A percentile compares a stretch with the other conserved stretches of the same genome.
Conservation (phyloP, 2,888 invertebrate genomes). For the Cryptosula pallasiana region DNA sequence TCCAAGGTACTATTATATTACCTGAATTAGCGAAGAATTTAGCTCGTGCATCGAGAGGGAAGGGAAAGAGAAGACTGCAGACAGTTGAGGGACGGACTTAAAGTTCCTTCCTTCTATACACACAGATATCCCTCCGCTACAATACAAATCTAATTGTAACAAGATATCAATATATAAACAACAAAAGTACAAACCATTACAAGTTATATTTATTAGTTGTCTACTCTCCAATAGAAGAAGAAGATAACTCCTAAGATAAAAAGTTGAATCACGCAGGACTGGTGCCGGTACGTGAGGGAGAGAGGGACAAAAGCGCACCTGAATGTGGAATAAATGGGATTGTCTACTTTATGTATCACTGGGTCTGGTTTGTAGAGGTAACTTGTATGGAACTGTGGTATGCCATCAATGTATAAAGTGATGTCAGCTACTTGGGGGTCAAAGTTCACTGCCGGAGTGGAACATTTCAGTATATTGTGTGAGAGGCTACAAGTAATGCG, state of each 20-base stretch:
- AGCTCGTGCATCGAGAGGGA: neutral
- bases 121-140: constrained; percentile 46
- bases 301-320: too few relatives aligned
- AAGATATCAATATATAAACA: too few relatives aligned
- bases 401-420: neutral
- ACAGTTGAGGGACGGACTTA: constrained; percentile 34
- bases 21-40: neutral
- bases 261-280: too few relatives aligned
- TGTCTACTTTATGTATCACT: neutral
- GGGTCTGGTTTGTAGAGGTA: neutral
- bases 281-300: too few relatives aligned
- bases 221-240: too few relatives aligned
- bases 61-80: neutral
- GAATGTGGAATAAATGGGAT: neutral
- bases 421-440: neutral
- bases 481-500: neutral
- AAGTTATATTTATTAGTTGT: too few relatives aligned
- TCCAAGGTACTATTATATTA: neutral
- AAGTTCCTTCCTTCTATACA: constrained; percentile 44
- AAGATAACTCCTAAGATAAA: too few relatives aligned
- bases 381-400: neutral
- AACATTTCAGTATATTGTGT: neutral
- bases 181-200: too few relatives aligned
- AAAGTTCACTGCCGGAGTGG: neutral
- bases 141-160: constrained; percentile 18